These are phyloP conservation scores for Flexamia atlantica DNA, from an alignment of 2,888 invertebrate species.

Conservation along the genomic window DNA sequence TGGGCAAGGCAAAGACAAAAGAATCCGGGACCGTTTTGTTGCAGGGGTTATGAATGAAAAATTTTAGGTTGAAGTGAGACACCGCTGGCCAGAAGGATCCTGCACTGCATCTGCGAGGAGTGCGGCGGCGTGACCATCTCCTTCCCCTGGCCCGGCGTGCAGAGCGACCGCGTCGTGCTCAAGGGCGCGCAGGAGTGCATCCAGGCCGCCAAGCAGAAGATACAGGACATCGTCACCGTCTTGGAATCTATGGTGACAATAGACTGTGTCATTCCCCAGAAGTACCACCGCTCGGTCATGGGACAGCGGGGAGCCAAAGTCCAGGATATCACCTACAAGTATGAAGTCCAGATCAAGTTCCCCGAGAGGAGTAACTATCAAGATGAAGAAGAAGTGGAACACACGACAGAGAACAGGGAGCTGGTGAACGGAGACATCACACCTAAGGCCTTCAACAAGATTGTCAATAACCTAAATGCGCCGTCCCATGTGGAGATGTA, in stretches of 20 bases:
- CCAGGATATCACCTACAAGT: slow-evolving; percentile 88
- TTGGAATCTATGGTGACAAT: slow-evolving; percentile 83
- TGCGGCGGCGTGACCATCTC: slow-evolving; percentile 97
- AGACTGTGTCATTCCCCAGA: slow-evolving; percentile 91
- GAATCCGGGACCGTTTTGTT: no score
- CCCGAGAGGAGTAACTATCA: slow-evolving; percentile 86
- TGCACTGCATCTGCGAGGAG: slow-evolving; percentile 94
- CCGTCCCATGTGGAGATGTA: slow-evolving; percentile 88
- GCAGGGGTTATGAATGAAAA: no score
- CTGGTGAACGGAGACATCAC: slow-evolving; percentile 70
- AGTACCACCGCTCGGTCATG: slow-evolving; percentile 97
- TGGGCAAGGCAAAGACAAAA: no score
- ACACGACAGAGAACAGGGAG: slow-evolving; percentile 69
- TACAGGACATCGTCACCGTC: slow-evolving; percentile 93
- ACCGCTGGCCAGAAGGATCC: no score
- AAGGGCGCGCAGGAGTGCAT: slow-evolving; percentile 96
- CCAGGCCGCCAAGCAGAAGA: slow-evolving; percentile 87
- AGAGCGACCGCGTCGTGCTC: slow-evolving; percentile 86
- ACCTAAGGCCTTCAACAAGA: slow-evolving; percentile 84
- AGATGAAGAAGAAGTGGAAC: slow-evolving; percentile 54
- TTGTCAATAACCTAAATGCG: slow-evolving; percentile 89
- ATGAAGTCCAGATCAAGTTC: slow-evolving; percentile 97
- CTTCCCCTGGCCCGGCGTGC: slow-evolving; percentile 82
- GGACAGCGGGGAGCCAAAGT: slow-evolving; percentile 94
- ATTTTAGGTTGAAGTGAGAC: no score